Evolutionary conservation across 2,113 vertebrate genomes (phyloP).

Genomic region (Dinomys branickii): DNA sequence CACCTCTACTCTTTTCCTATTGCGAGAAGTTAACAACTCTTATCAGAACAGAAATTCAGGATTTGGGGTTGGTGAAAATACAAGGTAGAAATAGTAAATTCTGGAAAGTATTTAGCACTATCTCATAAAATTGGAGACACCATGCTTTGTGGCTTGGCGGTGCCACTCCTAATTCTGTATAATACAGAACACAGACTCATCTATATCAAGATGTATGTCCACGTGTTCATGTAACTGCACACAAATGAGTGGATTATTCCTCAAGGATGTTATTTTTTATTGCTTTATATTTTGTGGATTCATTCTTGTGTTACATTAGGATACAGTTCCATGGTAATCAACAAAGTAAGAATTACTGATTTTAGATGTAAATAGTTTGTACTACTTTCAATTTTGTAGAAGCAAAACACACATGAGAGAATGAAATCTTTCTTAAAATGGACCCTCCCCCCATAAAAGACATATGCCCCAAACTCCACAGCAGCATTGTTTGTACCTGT

Average conservation of each 20-base stretch:
- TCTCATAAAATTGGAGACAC: not conserved
- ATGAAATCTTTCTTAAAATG: not conserved
- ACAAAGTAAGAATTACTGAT: not conserved
- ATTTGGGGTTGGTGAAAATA: not conserved
- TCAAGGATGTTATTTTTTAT: not conserved
- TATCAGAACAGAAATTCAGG: not conserved
- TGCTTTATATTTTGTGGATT: not conserved
- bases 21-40: slow-evolving; percentile 10
- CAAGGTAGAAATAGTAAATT: not conserved
- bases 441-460: not conserved
- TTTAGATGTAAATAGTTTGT: not conserved
- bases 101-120: not conserved
- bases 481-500: not conserved
- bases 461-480: not conserved
- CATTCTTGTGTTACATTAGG: not conserved
- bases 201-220: not conserved
- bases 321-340: not conserved
- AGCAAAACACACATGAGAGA: not conserved
- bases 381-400: not conserved
- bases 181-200: not conserved
- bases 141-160: not conserved
- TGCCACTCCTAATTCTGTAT: not conserved
- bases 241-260: not conserved
- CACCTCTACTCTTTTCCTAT: not conserved
- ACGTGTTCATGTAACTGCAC: not conserved